Percentiles rank a stretch among this genome's conserved stretches.
Conservation (phyloP, 1,140 invertebrate genomes). For the Saccostrea cuccullata region DNA sequence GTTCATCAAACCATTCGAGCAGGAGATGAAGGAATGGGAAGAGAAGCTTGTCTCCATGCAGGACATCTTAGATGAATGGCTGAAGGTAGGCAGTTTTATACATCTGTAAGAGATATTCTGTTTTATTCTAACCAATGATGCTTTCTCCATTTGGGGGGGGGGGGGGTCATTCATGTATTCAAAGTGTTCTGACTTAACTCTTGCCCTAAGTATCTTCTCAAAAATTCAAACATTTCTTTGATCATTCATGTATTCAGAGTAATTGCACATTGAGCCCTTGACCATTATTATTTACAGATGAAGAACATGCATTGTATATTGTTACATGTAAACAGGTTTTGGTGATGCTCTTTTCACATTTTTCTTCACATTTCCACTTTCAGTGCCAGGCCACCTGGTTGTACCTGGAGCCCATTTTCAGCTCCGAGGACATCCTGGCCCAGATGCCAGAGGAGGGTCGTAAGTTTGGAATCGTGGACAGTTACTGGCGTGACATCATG, state of each 20-base stretch:
- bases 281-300: too few relatives aligned
- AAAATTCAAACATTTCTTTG: too few relatives aligned
- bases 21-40: slow-evolving; percentile 82
- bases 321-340: too few relatives aligned
- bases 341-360: neutral
- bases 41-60: slow-evolving; percentile 80
- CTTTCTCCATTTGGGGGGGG: too few relatives aligned
- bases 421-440: slow-evolving; percentile 80
- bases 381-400: slow-evolving; percentile 82
- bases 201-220: too few relatives aligned
- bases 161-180: too few relatives aligned
- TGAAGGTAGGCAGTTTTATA: slow-evolving; percentile 72
- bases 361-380: slow-evolving; percentile 32
- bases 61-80: slow-evolving; percentile 79
- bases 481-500: slow-evolving; percentile 79
- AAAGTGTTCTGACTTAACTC: too few relatives aligned
- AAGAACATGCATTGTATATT: too few relatives aligned
- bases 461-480: slow-evolving; percentile 79
- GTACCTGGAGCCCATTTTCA: slow-evolving; percentile 80
- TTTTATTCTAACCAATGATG: too few relatives aligned
- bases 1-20: slow-evolving; percentile 80
- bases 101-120: too few relatives aligned
- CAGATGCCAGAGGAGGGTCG: slow-evolving; percentile 80
- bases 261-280: too few relatives aligned
- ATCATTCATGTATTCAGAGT: too few relatives aligned